phyloP scores from a whole-genome alignment of 2,113 vertebrate species.

The Tricholaema leucomelas region DNA sequence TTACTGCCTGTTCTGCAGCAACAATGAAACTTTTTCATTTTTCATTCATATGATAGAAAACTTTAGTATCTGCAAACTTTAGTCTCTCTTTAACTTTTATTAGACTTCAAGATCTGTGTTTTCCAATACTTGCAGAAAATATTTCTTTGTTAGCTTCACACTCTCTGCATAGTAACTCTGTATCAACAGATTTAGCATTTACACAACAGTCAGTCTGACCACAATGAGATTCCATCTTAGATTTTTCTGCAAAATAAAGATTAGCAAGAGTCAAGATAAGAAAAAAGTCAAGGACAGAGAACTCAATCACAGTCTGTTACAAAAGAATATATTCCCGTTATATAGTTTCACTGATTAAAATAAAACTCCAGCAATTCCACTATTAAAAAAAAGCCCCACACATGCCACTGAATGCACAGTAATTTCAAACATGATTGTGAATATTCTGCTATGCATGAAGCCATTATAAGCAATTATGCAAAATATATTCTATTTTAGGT shows the following conservation, averaged over 20 bases:
- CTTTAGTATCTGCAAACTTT: background rate
- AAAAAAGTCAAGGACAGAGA: background rate
- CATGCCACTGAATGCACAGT: rapidly evolving
- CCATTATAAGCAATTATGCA: background rate
- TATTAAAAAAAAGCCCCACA: background rate
- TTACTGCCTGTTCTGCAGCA: background rate
- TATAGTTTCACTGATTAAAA: background rate
- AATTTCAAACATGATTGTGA: background rate
- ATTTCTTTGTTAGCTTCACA: background rate
- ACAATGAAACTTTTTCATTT: background rate
- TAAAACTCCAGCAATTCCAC: background rate
- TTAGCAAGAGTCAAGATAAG: background rate
- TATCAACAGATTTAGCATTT: background rate
- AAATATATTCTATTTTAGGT: background rate
- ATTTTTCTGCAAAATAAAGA: background rate
- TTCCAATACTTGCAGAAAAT: background rate
- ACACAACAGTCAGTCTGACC: background rate
- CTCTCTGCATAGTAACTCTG: background rate
- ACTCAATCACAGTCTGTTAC: background rate
- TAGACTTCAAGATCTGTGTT: background rate
- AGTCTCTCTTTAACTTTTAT: background rate
- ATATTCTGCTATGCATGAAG: background rate
- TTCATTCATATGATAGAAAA: background rate
- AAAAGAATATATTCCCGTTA: background rate
- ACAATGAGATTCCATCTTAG: background rate